phyloP scores from a whole-genome alignment of 1,140 invertebrate genomes.

The Battus philenor region DNA sequence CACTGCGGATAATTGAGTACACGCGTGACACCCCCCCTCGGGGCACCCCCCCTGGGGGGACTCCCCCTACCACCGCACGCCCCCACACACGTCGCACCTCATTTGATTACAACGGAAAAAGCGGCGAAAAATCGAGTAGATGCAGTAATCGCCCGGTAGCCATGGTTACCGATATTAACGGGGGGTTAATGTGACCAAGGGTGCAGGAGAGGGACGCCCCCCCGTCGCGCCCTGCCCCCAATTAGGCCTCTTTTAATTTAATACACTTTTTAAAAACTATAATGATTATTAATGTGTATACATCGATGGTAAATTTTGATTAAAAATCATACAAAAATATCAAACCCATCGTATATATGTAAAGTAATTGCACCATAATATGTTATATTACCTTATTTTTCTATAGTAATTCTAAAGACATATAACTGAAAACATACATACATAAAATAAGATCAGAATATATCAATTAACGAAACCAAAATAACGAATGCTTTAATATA shows the following conservation, averaged over 20 bases:
- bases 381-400: no score
- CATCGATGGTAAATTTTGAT: no score
- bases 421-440: no score
- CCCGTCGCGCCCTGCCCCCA: neutral
- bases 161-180: conserved; percentile 69
- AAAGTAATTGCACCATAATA: no score
- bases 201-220: conserved; percentile 10
- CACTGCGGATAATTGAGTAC: conserved; percentile 73
- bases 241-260: conserved; percentile 9
- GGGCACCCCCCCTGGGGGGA: conserved; percentile 12
- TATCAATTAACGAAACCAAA: no score
- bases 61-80: conserved; percentile 18
- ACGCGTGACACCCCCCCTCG: conserved; percentile 56
- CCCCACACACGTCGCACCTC: conserved; percentile 55
- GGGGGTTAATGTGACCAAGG: conserved; percentile 20
- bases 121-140: conserved; percentile 71
- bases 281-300: conserved; percentile 11
- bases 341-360: no score
- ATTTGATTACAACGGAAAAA: conserved; percentile 75
- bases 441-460: no score
- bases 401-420: no score
- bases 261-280: conserved; percentile 9
- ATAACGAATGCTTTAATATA: no score
- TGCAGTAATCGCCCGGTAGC: conserved; percentile 67
- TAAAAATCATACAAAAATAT: no score